These are phyloP conservation scores for Isoperla grammatica DNA, from an alignment of 2,888 invertebrate species.

Conservation along the genomic window DNA sequence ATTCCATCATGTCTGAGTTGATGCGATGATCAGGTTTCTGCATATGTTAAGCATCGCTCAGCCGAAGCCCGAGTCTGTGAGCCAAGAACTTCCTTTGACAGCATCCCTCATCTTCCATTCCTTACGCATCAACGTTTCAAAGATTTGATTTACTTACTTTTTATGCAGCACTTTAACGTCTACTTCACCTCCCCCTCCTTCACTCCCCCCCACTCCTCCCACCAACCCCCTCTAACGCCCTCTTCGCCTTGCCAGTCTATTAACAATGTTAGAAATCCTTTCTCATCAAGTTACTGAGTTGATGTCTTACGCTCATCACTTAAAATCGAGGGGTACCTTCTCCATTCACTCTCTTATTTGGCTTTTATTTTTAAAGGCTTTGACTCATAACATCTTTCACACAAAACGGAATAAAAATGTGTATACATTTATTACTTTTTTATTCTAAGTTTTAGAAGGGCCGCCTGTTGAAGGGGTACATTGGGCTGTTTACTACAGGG, in stretches of 20 bases:
- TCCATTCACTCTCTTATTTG: too few species aligned
- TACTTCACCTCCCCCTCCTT: background rate
- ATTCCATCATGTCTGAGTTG: too few species aligned
- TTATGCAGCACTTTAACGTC: constrained; percentile 21
- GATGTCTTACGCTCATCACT: background rate
- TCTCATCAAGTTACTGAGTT: background rate
- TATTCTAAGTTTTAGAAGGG: too few species aligned
- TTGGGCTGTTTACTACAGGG: too few species aligned
- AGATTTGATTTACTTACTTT: constrained; percentile 30
- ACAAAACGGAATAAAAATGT: too few species aligned
- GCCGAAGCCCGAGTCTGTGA: background rate
- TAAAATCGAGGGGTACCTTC: too few species aligned
- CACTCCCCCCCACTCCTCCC: background rate
- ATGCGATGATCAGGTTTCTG: too few species aligned
- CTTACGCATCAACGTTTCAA: constrained; percentile 27
- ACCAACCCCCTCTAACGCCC: background rate
- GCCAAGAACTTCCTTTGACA: constrained; percentile 27
- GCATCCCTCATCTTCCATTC: constrained; percentile 28
- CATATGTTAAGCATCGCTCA: background rate
- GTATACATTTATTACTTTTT: too few species aligned
- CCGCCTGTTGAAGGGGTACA: too few species aligned
- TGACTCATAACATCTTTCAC: too few species aligned
- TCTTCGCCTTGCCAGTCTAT: background rate
- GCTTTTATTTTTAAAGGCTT: too few species aligned
- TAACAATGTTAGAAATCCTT: constrained; percentile 5